Evolutionary conservation across 2,113 vertebrate species (phyloP).

Genomic region (Acrocephalus kingi): DNA sequence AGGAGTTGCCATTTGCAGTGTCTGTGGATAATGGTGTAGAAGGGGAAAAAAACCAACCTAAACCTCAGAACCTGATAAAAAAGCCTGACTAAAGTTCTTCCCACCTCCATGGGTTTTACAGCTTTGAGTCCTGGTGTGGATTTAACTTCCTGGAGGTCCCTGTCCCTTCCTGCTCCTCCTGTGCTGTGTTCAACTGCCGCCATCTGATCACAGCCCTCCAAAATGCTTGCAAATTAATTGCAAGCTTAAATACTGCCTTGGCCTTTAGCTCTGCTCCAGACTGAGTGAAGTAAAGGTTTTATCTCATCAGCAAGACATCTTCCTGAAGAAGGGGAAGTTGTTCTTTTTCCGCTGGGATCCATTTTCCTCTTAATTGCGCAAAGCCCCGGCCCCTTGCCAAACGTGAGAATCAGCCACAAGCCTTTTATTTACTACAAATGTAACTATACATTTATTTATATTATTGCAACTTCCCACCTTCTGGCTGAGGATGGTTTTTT

Average conservation of each 20-base stretch:
- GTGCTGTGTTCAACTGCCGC: not conserved
- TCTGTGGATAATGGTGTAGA: not conserved
- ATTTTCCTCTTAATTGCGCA: constrained; percentile 4
- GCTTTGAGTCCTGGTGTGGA: not conserved
- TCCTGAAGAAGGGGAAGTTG: not conserved
- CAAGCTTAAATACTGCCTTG: constrained; percentile 28
- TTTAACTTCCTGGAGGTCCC: not conserved
- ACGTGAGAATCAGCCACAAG: not conserved
- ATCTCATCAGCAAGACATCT: not conserved
- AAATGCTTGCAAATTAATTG: constrained; percentile 19
- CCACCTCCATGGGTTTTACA: not conserved
- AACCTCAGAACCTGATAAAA: not conserved
- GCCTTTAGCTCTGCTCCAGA: constrained; percentile 11
- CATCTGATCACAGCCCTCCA: not conserved
- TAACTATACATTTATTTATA: not conserved
- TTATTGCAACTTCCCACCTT: not conserved
- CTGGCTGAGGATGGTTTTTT: not conserved
- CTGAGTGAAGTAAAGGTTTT: constrained; percentile 10
- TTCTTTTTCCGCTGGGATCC: not conserved
- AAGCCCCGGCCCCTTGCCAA: not conserved
- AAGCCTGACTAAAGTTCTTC: not conserved
- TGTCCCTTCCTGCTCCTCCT: not conserved
- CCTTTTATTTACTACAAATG: not conserved
- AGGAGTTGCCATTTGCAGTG: not conserved
- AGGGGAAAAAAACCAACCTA: not conserved